A percentile compares a stretch with the other conserved stretches of the same genome.
phyloP scores from a whole-genome alignment of 2,797 vertebrate species.

The Gorsachius magnificus region DNA sequence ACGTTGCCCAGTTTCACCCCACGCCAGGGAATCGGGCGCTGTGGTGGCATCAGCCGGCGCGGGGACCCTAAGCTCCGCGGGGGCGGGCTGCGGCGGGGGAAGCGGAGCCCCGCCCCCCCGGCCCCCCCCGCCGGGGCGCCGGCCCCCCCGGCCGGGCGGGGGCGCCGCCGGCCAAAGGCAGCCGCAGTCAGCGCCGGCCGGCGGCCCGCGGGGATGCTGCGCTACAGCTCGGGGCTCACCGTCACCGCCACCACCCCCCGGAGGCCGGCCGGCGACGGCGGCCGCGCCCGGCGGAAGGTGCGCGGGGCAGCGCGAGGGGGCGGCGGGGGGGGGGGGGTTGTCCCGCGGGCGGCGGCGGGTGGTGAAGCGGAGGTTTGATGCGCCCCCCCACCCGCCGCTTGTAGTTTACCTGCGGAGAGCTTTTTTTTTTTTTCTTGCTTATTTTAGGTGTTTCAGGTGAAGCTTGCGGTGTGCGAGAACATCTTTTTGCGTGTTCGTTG shows the following conservation, averaged over 20 bases:
- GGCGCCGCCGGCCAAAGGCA: neutral
- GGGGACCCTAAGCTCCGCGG: neutral
- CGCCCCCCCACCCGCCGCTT: too few species aligned
- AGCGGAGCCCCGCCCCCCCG: neutral
- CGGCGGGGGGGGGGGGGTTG: neutral
- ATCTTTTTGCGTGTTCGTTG: neutral
- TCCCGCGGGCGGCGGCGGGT: neutral
- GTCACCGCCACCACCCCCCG: constrained; percentile 58
- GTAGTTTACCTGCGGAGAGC: neutral
- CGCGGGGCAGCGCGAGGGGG: neutral
- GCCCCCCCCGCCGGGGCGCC: neutral
- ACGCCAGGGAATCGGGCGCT: neutral
- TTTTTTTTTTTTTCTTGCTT: too few species aligned
- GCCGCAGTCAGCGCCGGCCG: neutral
- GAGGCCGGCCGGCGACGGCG: neutral
- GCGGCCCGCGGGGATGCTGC: constrained; percentile 61
- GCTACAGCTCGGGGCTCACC: constrained; percentile 71
- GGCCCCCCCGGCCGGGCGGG: neutral
- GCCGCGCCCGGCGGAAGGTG: constrained; percentile 65
- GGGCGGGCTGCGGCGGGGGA: neutral
- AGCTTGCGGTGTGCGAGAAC: neutral
- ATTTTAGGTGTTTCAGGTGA: neutral
- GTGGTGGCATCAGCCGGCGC: rapidly evolving
- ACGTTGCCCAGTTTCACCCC: neutral
- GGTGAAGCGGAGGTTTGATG: neutral